phyloP scores from a whole-genome alignment of 2,113 vertebrate species.

The Clarias gariepinus region DNA sequence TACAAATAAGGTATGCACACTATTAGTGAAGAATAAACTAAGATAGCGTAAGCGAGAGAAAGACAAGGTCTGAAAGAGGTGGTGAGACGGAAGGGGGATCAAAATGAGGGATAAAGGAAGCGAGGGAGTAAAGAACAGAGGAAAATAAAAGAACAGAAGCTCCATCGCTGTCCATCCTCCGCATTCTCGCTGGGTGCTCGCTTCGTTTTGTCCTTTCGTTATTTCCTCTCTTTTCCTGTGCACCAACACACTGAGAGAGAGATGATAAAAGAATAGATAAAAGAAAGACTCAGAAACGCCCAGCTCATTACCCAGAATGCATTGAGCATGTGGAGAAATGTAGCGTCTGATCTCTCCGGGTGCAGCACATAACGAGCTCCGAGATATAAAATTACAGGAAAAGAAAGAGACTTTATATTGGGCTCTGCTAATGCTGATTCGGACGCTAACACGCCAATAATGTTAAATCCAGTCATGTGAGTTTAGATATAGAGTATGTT shows the following conservation, averaged over 20 bases:
- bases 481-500: background rate
- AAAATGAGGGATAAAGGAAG: slow-evolving; percentile 62
- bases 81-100: slow-evolving; percentile 60
- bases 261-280: slow-evolving; percentile 24
- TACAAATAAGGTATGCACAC: background rate
- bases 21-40: slow-evolving; percentile 11
- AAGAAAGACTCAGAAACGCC: slow-evolving; percentile 32
- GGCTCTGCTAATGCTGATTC: background rate
- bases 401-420: slow-evolving; percentile 55
- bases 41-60: slow-evolving; percentile 20
- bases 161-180: slow-evolving; percentile 54
- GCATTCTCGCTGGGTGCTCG: slow-evolving; percentile 51
- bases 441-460: background rate
- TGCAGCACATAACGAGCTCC: slow-evolving; percentile 58
- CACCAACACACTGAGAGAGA: slow-evolving; percentile 39
- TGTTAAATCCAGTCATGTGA: background rate
- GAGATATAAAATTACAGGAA: slow-evolving; percentile 27
- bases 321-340: slow-evolving; percentile 40
- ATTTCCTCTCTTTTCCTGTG: slow-evolving; percentile 46
- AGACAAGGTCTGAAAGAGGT: slow-evolving; percentile 43
- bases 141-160: slow-evolving; percentile 19
- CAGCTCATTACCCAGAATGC: slow-evolving; percentile 54
- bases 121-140: slow-evolving; percentile 48
- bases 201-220: slow-evolving; percentile 50
- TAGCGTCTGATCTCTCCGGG: slow-evolving; percentile 40